phyloP scores from a whole-genome alignment of 2,888 invertebrate species.

The Agonopterix arenella region DNA sequence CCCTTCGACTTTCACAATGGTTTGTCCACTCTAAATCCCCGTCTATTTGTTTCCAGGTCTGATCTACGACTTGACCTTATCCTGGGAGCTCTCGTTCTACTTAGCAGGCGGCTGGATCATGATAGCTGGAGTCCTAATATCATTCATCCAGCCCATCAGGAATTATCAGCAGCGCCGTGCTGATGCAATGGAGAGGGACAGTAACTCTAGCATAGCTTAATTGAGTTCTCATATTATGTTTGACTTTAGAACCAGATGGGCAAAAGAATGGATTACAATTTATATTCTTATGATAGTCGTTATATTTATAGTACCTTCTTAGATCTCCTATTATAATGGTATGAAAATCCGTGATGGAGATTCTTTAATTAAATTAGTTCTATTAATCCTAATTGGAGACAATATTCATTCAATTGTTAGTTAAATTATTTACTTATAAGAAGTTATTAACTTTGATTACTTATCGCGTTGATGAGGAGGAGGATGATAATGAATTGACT shows the following conservation, averaged over 20 bases:
- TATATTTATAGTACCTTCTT: too few relatives aligned
- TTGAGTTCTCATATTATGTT: background rate
- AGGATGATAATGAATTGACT: too few relatives aligned
- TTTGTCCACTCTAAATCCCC: too few relatives aligned
- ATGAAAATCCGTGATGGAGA: background rate
- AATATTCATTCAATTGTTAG: background rate
- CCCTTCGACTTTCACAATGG: too few relatives aligned
- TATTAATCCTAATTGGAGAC: background rate
- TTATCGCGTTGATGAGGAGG: too few relatives aligned
- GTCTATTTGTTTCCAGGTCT: slow-evolving; percentile 80
- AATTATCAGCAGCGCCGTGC: slow-evolving; percentile 48
- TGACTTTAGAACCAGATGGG: too few relatives aligned
- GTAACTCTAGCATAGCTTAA: slow-evolving; percentile 32
- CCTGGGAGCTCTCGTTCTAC: slow-evolving; percentile 89
- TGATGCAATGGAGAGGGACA: slow-evolving; percentile 19
- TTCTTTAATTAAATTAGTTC: too few relatives aligned
- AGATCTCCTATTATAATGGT: background rate
- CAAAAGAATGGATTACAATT: too few relatives aligned
- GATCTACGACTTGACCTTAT: slow-evolving; percentile 79
- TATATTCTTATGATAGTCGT: too few relatives aligned
- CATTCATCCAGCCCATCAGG: slow-evolving; percentile 79
- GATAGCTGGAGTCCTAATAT: slow-evolving; percentile 83
- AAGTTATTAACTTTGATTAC: too few relatives aligned
- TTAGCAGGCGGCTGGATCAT: slow-evolving; percentile 89
- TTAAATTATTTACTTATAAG: background rate